Base-by-base conservation (phyloP, 1,140 invertebrate species). In the Ceratosolen fusciceps region DNA sequence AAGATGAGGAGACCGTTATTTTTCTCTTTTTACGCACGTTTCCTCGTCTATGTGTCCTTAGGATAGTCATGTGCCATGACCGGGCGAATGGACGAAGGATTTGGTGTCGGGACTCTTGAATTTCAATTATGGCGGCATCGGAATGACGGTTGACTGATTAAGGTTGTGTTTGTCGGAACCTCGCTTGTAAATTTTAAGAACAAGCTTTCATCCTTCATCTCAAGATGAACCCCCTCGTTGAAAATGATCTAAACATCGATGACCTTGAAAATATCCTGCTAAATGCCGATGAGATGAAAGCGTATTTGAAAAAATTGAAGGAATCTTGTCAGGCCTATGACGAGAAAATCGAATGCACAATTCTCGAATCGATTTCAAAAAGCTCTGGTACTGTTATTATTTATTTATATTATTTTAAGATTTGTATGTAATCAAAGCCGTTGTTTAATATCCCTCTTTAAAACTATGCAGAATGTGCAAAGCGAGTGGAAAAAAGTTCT, bases 391-490 rank as follows among this genome's bases (percentile, higher is more conserved):
- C 2, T 9, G 21, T 37, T 54, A 14, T 31, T 29, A 16, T 78
- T 62, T 8, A 10, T 65, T 56, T 5, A 52, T 39, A 26, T n/a
- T 52, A 3, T 24, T 34, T n/a, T 58, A 34, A 2, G 9, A 47
- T 4, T 62, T 62, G 21, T 52, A 34, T n/a, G n/a, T n/a, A n/a
- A 29, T 52, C 29, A 43, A 65, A 65, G 31, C 2, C 24, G 12
- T 2, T 16, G 2, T 24, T 5, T 72, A 31, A 65, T n/a, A 29
- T 34, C 19, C 37, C 10, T 29, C n/a, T 24, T 9, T 54, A 2
- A 52, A 19, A 31, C 26, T 21, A n/a, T 79, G n/a, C 62, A 87
- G 86, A 84, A 62, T 80, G 21, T 74, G 71, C 9, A 0, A 77
- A 80, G 16, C 82, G 82, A 58, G 72, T 62, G 14, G 74, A 81